Evolutionary conservation across 2,113 vertebrate genomes (phyloP), one percentile per base, ranked within the genome.

Genomic region (Poicephalus meyeri): DNA sequence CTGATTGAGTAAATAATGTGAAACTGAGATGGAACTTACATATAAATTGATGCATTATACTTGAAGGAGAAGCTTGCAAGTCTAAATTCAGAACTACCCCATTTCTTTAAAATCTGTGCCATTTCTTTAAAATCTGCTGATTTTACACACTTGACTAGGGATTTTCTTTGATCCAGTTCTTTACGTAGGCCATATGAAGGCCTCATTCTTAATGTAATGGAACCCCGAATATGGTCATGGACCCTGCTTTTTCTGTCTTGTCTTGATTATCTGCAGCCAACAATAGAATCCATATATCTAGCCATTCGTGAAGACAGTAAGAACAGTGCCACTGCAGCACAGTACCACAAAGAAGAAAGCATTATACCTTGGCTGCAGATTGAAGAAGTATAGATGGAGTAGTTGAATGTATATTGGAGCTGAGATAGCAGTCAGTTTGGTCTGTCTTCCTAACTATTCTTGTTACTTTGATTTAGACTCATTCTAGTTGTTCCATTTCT

Each of bases 1-100:
- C 97, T 98, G 97, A 97, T 90, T 98, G 98, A 98, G 97, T 97
- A 97, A 97, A 95, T 98, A 98, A 98, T 96, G 97, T 97, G 96
- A 98, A 98, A 93, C 64, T 88, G 77, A 92, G 82, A 82, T 94
- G 70, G 86, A 94, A 77, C 53, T 95, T 95, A 70, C 60, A 61
- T 94, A 63, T 82, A 87, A 96, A 91, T 84, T 94, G 80, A 97
- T 91, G 92, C 79, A 95, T 94, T 97, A 93, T 92, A 80, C 93
- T 74, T 79, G 64, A 80, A 61, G 58, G 33, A 64, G 49, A 52
- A 88, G 8, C 14, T 83, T 80, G 28, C 11, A 53, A 49, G 28
- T 70, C 26, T 52, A 56, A 77, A 90, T 49, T 70, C 21, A 83
- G 49, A 78, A 89, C 55, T n/a, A 42, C 11, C 20, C 11, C 8